These are phyloP conservation scores for Euthynnus affinis DNA, from an alignment of 2,797 vertebrate genomes.

Conservation along the genomic window DNA sequence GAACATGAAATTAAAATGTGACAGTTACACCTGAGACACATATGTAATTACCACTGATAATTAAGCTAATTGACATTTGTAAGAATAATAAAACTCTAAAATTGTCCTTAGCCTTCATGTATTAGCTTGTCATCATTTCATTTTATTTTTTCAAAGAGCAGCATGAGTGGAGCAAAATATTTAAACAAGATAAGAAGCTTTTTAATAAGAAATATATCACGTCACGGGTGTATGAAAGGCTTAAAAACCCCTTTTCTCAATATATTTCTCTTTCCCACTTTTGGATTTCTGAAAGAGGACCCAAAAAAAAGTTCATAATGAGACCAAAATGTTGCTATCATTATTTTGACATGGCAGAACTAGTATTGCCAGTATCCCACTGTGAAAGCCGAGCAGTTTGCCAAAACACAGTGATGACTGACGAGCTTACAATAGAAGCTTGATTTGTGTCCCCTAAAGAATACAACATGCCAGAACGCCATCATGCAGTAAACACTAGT, in stretches of 20 bases:
- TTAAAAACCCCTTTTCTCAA: background rate
- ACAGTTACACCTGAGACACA: background rate
- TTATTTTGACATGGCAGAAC: constrained; percentile 68
- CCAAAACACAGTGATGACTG: constrained; percentile 75
- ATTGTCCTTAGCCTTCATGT: background rate
- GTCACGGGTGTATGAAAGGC: background rate
- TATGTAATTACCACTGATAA: background rate
- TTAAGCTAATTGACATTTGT: background rate
- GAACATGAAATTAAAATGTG: background rate
- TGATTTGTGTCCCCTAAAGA: constrained; percentile 78
- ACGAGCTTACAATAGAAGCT: constrained; percentile 72
- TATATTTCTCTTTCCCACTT: constrained; percentile 15
- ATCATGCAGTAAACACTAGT: constrained; percentile 68
- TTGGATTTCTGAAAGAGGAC: constrained; percentile 22
- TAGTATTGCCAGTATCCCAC: constrained; percentile 63
- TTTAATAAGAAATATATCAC: background rate
- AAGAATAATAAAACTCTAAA: background rate
- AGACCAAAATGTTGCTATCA: constrained; percentile 65
- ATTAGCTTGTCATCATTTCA: background rate
- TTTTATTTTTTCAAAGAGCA: background rate
- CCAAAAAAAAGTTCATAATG: constrained; percentile 43
- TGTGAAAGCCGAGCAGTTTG: constrained; percentile 57
- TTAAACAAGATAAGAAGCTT: background rate
- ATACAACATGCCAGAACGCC: constrained; percentile 67
- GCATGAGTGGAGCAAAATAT: constrained; percentile 1